Percentiles rank a stretch among this genome's conserved stretches.
phyloP scores from a whole-genome alignment of 2,113 vertebrate genomes.

The Mormyrus lacerda region DNA sequence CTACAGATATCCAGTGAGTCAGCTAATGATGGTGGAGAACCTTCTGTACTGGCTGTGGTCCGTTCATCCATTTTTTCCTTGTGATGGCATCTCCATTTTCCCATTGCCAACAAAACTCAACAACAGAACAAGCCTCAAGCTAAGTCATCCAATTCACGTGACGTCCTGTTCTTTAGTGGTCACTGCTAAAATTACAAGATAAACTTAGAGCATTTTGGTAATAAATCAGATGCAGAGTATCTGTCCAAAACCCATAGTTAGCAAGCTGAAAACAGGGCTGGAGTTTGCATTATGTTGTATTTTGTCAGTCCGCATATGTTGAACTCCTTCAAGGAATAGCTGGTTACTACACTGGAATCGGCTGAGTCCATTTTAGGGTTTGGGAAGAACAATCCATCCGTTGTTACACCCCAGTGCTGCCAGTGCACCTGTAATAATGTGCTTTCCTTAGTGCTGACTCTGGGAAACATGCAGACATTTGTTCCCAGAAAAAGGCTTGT shows the following conservation, averaged over 20 bases:
- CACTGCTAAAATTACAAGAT: not conserved
- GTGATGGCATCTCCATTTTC: not conserved
- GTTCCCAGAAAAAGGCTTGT: too few relatives aligned
- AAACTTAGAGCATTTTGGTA: not conserved
- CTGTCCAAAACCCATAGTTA: not conserved
- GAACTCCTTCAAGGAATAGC: not conserved
- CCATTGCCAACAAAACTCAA: not conserved
- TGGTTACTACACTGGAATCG: not conserved
- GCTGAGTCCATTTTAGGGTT: not conserved
- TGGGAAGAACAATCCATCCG: not conserved
- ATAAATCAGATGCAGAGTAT: not conserved
- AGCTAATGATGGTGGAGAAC: not conserved
- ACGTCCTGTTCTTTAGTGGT: not conserved
- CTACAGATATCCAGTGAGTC: not conserved
- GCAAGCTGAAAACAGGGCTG: not conserved
- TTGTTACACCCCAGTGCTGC: not conserved
- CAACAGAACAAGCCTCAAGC: not conserved
- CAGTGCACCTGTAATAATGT: not conserved
- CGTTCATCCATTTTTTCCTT: not conserved
- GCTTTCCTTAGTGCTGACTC: not conserved
- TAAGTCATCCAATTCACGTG: not conserved
- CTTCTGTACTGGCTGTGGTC: not conserved
- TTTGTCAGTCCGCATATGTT: not conserved
- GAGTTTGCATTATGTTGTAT: not conserved
- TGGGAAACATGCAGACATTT: not conserved